A percentile compares a stretch with the other conserved stretches of the same genome.
phyloP scores from a whole-genome alignment of 2,888 invertebrate species.

The Diaprepes abbreviatus region DNA sequence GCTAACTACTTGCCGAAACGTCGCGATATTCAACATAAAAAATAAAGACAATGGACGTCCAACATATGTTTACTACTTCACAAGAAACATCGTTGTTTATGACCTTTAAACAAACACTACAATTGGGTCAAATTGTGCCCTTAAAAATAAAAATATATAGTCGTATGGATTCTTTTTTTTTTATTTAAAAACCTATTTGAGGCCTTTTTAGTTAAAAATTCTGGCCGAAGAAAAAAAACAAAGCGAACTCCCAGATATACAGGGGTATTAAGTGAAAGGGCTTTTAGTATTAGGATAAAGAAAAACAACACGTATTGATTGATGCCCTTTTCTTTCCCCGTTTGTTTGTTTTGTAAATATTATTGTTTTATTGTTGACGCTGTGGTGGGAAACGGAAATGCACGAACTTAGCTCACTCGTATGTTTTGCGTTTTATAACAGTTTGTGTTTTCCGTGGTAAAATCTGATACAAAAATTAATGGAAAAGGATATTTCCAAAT shows the following conservation, averaged over 20 bases:
- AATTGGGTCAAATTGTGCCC: too few species aligned
- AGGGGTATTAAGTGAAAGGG: conserved; percentile 46
- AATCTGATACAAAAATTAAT: too few species aligned
- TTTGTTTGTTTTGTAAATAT: conserved; percentile 50
- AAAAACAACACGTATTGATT: conserved; percentile 49
- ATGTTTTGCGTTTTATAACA: neutral
- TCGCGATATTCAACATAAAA: too few species aligned
- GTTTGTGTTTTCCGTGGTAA: too few species aligned
- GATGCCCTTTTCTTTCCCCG: conserved; percentile 44
- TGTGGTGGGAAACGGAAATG: conserved; percentile 15
- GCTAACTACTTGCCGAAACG: too few species aligned
- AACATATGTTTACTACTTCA: too few species aligned
- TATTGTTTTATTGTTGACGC: conserved; percentile 45
- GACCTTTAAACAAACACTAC: too few species aligned
- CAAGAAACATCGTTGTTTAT: too few species aligned
- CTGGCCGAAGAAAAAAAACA: conserved; percentile 32
- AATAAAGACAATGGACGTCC: too few species aligned
- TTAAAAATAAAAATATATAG: too few species aligned
- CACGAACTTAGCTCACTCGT: neutral
- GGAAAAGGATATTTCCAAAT: too few species aligned
- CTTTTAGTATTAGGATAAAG: conserved; percentile 51
- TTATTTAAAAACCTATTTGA: conserved; percentile 2
- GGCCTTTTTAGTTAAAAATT: conserved; percentile 22
- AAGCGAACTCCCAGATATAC: conserved; percentile 21
- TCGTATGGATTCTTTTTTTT: too few species aligned